A percentile compares a stretch with the other conserved stretches of the same genome.
Evolutionary conservation across 2,113 vertebrate genomes (phyloP).

Genomic region (Chaetodon trifascialis): DNA sequence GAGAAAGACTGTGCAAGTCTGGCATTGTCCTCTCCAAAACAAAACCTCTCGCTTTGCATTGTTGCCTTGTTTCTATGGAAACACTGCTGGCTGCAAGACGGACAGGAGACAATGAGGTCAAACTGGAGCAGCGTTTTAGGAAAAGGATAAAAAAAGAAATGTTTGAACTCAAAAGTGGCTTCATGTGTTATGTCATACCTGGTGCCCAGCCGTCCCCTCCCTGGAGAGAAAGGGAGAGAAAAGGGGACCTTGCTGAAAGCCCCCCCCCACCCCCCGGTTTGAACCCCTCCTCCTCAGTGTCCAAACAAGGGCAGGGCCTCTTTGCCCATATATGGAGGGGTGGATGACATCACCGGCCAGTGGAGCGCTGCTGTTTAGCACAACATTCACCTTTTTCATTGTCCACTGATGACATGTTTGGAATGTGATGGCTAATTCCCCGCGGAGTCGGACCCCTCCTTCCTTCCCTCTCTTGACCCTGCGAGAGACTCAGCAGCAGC

Average conservation of each 20-base stretch:
- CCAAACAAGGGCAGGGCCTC: slow-evolving; percentile 86
- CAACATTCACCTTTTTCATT: slow-evolving; percentile 89
- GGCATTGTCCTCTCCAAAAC: slow-evolving; percentile 65
- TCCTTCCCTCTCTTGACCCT: slow-evolving; percentile 40
- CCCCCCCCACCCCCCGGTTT: not conserved
- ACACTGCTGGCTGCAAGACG: slow-evolving; percentile 45
- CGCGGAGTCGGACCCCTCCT: slow-evolving; percentile 66
- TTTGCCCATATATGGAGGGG: slow-evolving; percentile 81
- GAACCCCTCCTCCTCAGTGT: slow-evolving; percentile 80
- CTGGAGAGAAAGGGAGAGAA: slow-evolving; percentile 6
- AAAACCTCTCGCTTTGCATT: slow-evolving; percentile 63
- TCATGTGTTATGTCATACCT: slow-evolving; percentile 41
- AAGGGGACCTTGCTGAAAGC: not conserved
- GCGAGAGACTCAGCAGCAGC: slow-evolving; percentile 27
- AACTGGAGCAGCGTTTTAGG: slow-evolving; percentile 16
- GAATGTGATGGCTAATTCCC: slow-evolving; percentile 84
- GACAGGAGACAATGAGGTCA: slow-evolving; percentile 49
- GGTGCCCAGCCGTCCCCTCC: not conserved
- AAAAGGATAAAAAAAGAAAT: not conserved
- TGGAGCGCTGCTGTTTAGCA: slow-evolving; percentile 82
- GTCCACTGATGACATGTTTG: slow-evolving; percentile 85
- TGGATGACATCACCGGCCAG: slow-evolving; percentile 86
- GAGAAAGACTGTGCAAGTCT: slow-evolving; percentile 37
- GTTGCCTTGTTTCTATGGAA: slow-evolving; percentile 72
- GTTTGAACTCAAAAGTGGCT: slow-evolving; percentile 16